Evolutionary conservation across 2,797 vertebrate genomes (phyloP), one percentile per base, ranked within the genome.

Genomic region (Thalassophryne amazonica): DNA sequence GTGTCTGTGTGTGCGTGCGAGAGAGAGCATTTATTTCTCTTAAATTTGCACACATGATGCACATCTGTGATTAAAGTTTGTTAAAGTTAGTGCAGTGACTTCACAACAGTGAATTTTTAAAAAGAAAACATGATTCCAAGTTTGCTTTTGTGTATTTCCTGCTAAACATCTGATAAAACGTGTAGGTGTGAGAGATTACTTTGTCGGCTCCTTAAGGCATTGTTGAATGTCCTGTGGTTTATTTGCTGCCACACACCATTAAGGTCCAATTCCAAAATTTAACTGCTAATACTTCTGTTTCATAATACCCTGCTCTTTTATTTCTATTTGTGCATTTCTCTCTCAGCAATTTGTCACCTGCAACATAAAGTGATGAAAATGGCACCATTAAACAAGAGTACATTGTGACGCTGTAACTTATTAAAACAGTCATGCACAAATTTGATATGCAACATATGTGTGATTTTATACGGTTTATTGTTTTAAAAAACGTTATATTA

Each of bases 121-220:
- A 73, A 55, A 53, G 57, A 54, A 70, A 70, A 53, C 71, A 7
- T 64, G 78, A 80, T 69, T 49, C 58, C 74, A 83, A 84, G 76
- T 73, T 25, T 67, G 75, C 74, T 74, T 56, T 38, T 46, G 64
- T 59, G 73, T 39, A 43, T 64, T 67, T 67, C 45, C 43, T 48
- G 46, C 16, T 73, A 40, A 82, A 68, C 48, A 43, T 54, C 55
- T 80, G 79, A 56, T 34, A 33, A 56, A 65, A 34, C 60, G 29
- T 58, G 24, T 52, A 46, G 59, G 17, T 46, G 55, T 34, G 19
- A 56, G 47, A 62, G 65, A 83, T 81, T 74, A 73, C 56, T 70
- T 52, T 29, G 47, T 69, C 74, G 78, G 76, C 65, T 78, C 37
- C 72, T 68, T 46, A 66, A 73, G 56, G 69, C 63, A 53, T 75